Evolutionary conservation across 2,888 invertebrate species (phyloP), one percentile per base, ranked within the genome.

Genomic region (Allolobophora icterica): DNA sequence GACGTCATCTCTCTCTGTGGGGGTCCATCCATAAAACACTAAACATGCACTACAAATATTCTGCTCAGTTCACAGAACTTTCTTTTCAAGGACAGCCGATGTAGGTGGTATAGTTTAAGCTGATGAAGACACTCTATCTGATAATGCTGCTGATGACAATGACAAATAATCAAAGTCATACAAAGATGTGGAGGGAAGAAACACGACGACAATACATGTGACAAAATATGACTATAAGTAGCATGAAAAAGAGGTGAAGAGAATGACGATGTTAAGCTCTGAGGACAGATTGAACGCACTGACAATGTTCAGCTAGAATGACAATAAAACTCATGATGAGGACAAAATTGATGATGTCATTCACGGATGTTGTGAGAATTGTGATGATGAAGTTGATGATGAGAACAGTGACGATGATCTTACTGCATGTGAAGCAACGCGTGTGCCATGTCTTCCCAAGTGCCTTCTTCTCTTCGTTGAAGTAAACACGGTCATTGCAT

Each of bases 401-500:
- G 35, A 84, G 2, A 87, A 87, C 0, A 87, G 3, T 3, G 87
- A 33, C 34, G n/a, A 89, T 89, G 13, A 71, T 91, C 94, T 94
- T 91, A 95, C 95, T 95, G 93, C 95, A 95, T 89, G 94, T 94
- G 93, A 95, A 95, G 93, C 95, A 96, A 91, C 94, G 93, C 91
- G 94, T 94, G 93, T 96, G 95, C 94, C 95, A 96, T 40, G 94
- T 94, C 92, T 95, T 94, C 40, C 95, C 95, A 84, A 95, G 93
- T 11, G 95, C 95, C 90, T 95, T 94, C 91, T 95, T 95, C 92
- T 95, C 95, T 93, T 96, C 96, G 40, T 95, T 95, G 92, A 95
- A 95, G 92, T 95, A 96, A 71, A 96, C 96, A 30, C 94, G 93
- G 92, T 95, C 95, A 84, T 93, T 98, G 95, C 98, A 98, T 93